Evolutionary conservation across 1,140 invertebrate genomes (phyloP).

Genomic region (Drosophila nigrodunni): DNA sequence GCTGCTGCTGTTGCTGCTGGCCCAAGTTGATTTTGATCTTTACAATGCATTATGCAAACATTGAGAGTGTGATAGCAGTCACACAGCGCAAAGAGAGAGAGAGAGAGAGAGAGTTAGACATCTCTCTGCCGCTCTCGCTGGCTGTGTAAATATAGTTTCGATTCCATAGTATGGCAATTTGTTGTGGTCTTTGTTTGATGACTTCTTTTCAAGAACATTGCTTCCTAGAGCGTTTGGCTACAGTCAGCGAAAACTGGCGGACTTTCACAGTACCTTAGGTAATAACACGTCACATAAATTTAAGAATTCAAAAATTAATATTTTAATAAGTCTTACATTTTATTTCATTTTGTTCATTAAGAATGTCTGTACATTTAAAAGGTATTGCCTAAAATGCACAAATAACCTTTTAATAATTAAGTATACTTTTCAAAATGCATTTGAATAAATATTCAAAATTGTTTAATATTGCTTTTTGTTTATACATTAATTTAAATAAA

Average conservation of each 20-base stretch:
- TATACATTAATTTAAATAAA: too few species aligned
- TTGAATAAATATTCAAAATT: too few species aligned
- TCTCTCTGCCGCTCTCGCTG: not conserved
- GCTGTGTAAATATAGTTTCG: slow-evolving; percentile 22
- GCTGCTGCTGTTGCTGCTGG: slow-evolving; percentile 36
- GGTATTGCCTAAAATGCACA: too few species aligned
- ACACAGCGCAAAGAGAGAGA: not conserved
- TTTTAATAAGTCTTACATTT: too few species aligned
- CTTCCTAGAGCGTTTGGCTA: slow-evolving; percentile 9
- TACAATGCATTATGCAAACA: slow-evolving; percentile 69
- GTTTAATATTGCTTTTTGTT: too few species aligned
- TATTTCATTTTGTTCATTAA: too few species aligned
- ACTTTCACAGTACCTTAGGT: too few species aligned
- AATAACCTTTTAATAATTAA: too few species aligned
- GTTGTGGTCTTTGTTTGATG: slow-evolving; percentile 24
- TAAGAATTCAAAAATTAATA: too few species aligned
- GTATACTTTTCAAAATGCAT: too few species aligned
- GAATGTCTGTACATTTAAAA: too few species aligned
- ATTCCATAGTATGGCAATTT: slow-evolving; percentile 32
- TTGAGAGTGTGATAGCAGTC: slow-evolving; percentile 14
- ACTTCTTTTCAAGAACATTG: slow-evolving; percentile 36
- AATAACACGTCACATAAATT: too few species aligned
- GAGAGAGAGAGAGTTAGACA: not conserved
- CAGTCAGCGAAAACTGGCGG: not conserved
- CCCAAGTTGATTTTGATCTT: slow-evolving; percentile 75